These are phyloP conservation scores for Barypeithes pellucidus DNA, from an alignment of 2,888 invertebrate genomes.

Conservation along the genomic window DNA sequence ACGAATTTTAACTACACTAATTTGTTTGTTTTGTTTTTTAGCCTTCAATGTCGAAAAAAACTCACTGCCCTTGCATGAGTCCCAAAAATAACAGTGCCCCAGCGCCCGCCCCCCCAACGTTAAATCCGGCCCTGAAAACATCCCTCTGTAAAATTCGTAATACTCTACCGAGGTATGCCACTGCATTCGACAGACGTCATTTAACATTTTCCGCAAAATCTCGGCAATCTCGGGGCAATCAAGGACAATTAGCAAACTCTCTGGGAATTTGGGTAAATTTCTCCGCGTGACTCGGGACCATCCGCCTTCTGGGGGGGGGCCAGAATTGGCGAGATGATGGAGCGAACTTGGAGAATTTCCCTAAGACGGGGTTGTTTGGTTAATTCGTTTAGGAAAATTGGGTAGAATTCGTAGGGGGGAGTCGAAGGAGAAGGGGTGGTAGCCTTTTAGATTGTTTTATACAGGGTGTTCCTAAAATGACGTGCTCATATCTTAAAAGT, in stretches of 20 bases:
- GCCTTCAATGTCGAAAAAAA: no score
- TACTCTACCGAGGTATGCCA: no score
- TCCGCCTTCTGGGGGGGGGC: conserved; percentile 55
- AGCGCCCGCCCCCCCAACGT: no score
- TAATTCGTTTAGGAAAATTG: conserved; percentile 32
- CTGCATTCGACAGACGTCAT: neutral
- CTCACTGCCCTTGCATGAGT: no score
- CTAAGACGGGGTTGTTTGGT: conserved; percentile 30
- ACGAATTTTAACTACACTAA: no score
- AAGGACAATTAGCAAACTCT: conserved; percentile 47
- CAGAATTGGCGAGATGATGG: conserved; percentile 43
- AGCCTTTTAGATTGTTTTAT: no score
- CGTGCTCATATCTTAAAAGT: no score
- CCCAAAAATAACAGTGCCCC: no score
- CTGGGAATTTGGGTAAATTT: conserved; percentile 49
- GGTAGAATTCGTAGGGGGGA: neutral
- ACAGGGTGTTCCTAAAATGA: no score
- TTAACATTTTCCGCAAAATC: conserved; percentile 14
- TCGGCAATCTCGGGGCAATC: conserved; percentile 36
- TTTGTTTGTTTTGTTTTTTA: no score
- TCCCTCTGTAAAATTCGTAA: no score
- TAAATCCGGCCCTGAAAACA: no score
- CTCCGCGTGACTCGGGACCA: conserved; percentile 51
- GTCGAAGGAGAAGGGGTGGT: neutral
- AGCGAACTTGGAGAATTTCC: neutral